phyloP scores from a whole-genome alignment of 2,797 vertebrate genomes.

The Harpagifer antarcticus region DNA sequence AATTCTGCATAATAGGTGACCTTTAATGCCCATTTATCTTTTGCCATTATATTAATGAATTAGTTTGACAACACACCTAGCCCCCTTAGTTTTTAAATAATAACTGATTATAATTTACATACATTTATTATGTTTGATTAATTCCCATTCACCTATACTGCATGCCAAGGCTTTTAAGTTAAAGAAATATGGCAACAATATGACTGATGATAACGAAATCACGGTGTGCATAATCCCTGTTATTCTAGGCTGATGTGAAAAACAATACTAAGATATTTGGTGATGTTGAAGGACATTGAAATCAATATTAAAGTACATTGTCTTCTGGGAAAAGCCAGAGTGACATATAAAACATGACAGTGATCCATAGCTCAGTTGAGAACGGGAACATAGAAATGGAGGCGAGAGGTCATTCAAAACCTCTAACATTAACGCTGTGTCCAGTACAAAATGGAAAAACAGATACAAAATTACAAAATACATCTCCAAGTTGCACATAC shows the following conservation, averaged over 20 bases:
- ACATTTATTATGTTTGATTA: background rate
- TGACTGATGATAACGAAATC: background rate
- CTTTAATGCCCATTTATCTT: conserved; percentile 33
- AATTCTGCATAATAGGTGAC: too few relatives aligned
- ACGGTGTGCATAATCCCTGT: background rate
- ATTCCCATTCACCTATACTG: background rate
- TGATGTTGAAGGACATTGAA: background rate
- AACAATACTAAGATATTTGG: background rate
- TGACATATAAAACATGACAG: background rate
- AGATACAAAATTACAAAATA: too few relatives aligned
- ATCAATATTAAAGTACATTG: background rate
- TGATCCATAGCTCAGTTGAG: background rate
- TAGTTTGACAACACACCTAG: background rate
- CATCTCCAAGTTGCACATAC: background rate
- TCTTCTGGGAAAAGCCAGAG: background rate
- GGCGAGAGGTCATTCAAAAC: background rate
- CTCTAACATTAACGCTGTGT: background rate
- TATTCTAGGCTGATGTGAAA: background rate
- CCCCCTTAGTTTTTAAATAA: background rate
- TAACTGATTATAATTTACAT: background rate
- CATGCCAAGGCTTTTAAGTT: background rate
- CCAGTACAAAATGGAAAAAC: background rate
- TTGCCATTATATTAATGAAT: conserved; percentile 9
- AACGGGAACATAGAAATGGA: background rate
- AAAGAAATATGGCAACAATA: background rate